A percentile compares a stretch with the other conserved stretches of the same genome.
Evolutionary conservation across 2,888 invertebrate species (phyloP).

Genomic region (Drosophila prolongata): DNA sequence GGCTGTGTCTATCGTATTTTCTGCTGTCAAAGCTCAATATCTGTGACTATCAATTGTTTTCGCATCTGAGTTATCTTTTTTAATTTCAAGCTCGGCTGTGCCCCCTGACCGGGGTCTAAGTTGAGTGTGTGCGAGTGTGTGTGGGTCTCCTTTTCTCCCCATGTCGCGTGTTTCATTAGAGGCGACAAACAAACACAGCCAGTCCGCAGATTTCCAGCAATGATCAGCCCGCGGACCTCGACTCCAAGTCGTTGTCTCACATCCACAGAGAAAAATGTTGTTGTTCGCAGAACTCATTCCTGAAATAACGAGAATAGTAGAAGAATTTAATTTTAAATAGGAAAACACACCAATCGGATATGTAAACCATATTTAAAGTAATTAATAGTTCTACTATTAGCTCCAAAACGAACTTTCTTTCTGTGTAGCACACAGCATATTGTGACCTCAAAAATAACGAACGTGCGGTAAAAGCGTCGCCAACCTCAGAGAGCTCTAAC

Average conservation of each 20-base stretch:
- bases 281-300: background rate
- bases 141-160: conserved; percentile 42
- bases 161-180: conserved; percentile 80
- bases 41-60: conserved; percentile 80
- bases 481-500: conserved; percentile 65
- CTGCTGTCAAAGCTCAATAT: conserved; percentile 78
- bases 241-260: conserved; percentile 17
- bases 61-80: conserved; percentile 81
- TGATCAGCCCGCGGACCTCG: conserved; percentile 61
- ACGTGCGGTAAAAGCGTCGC: conserved; percentile 81
- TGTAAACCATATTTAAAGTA: background rate
- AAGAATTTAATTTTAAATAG: background rate
- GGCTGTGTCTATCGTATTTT: conserved; percentile 70
- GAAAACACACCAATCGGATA: background rate
- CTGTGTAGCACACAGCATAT: conserved; percentile 53
- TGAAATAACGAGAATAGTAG: background rate
- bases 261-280: conserved; percentile 1
- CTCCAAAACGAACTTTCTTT: background rate
- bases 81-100: conserved; percentile 73
- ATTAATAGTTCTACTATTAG: background rate
- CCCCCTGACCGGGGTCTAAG: conserved; percentile 77
- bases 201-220: conserved; percentile 72
- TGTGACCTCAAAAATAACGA: conserved; percentile 80
- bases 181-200: conserved; percentile 75
- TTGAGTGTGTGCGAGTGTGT: conserved; percentile 53